These are phyloP conservation scores for Melanogrammus aeglefinus DNA, from an alignment of 2,797 vertebrate species.

Conservation along the genomic window DNA sequence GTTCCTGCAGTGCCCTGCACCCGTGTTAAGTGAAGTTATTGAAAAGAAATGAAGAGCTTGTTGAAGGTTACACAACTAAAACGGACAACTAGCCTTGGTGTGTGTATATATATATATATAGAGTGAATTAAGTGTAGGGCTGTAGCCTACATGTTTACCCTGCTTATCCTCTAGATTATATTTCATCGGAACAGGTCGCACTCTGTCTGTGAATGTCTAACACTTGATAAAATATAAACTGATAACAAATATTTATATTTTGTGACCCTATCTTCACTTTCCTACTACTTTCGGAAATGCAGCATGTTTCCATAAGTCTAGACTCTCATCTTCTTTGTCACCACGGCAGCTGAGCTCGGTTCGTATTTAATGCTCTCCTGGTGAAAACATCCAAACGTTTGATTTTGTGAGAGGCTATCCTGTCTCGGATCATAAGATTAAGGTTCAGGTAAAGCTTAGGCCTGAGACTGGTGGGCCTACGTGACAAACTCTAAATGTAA, in stretches of 20 bases:
- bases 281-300: not conserved
- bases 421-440: too few relatives aligned
- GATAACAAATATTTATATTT: not conserved
- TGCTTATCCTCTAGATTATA: too few relatives aligned
- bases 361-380: not conserved
- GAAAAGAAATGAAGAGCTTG: constrained; percentile 16
- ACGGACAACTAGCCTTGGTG: not conserved
- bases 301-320: not conserved
- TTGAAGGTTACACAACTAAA: constrained; percentile 39
- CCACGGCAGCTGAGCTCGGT: not conserved
- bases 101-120: not conserved
- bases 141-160: too few relatives aligned
- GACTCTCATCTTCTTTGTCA: not conserved
- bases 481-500: too few relatives aligned
- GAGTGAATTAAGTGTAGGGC: not conserved
- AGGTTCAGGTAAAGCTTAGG: too few relatives aligned
- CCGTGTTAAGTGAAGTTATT: not conserved
- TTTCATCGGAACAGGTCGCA: too few relatives aligned
- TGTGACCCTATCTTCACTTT: too few relatives aligned
- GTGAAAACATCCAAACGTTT: too few relatives aligned
- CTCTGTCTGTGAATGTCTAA: too few relatives aligned
- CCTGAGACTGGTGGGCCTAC: too few relatives aligned
- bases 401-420: too few relatives aligned
- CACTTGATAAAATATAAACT: not conserved
- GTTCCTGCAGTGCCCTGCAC: too few relatives aligned